Percentiles rank a stretch among this genome's conserved stretches.
These are phyloP conservation scores for Tachina grossa DNA, from an alignment of 2,888 invertebrate genomes.

Conservation along the genomic window DNA sequence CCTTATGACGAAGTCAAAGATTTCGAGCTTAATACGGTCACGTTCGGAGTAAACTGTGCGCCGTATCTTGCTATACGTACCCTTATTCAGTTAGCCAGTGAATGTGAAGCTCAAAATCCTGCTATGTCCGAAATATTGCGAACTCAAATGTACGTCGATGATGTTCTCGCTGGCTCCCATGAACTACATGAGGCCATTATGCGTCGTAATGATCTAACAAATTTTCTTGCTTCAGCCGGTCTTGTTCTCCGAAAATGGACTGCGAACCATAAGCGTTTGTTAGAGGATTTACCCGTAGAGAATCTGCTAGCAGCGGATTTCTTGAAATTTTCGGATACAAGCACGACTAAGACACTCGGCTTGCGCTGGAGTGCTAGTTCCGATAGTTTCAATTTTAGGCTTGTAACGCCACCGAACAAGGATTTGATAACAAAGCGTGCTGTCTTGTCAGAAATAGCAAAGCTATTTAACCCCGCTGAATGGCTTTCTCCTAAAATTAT, in stretches of 20 bases:
- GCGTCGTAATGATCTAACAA: constrained; percentile 1
- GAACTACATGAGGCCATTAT: not conserved
- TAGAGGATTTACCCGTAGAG: no score
- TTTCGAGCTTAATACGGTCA: constrained; percentile 1
- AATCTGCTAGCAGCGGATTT: no score
- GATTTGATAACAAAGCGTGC: not conserved
- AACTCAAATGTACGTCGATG: not conserved
- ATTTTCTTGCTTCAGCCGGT: not conserved
- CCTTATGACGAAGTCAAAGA: constrained; percentile 4
- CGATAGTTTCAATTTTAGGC: not conserved
- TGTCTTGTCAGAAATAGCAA: not conserved
- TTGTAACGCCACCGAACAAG: not conserved
- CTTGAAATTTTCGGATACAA: not conserved
- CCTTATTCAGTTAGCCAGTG: not conserved
- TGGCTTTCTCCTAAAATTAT: no score
- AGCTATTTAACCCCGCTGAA: no score
- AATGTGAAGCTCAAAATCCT: not conserved
- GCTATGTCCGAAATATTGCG: not conserved
- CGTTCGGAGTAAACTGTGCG: not conserved
- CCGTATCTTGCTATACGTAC: not conserved
- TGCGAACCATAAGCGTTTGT: not conserved
- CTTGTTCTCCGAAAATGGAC: not conserved
- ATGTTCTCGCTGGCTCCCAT: not conserved
- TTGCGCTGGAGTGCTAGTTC: not conserved
- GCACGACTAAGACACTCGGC: not conserved